Evolutionary conservation across 2,113 vertebrate genomes (phyloP), one percentile per base, ranked within the genome.

Genomic region (Solea solea): DNA sequence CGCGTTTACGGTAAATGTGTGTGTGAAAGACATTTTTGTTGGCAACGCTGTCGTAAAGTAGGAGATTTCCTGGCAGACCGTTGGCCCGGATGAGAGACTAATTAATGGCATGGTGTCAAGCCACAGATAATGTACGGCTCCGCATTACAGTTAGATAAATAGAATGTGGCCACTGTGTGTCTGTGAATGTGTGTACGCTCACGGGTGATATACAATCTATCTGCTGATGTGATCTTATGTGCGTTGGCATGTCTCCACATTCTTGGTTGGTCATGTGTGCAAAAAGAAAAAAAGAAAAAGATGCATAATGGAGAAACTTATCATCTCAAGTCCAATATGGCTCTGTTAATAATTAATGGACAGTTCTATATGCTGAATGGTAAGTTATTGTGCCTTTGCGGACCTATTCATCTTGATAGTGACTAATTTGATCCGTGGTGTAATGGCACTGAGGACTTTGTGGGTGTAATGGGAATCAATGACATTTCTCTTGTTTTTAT

Each of bases 391-490:
- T 88, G 72, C 78, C 87, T 86, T 84, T 64, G 66, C 55, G 61
- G 62, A 73, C 14, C 85, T 72, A 91, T 92, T 89, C 66, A 54
- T 92, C 91, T 89, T 90, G 81, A 86, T 90, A 76, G 73, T 66
- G 66, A 81, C 74, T 85, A 86, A 90, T 86, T 87, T 81, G 73
- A 79, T 75, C 69, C 61, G 53, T 84, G 83, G 78, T 82, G 72
- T 84, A 86, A 85, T 83, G 78, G 70, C 71, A 74, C 72, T 34
- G 78, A 81, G 76, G 74, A 64, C 56, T 84, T 81, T 81, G 82
- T 81, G 80, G 80, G 75, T 85, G 74, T 84, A 87, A 88, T 87
- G 72, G 81, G 79, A 91, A 80, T 85, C 84, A 86, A 83, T 88
- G 84, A 86, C 71, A 86, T 90, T 83, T 89, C 55, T 64, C 46